Percentiles rank a stretch among this genome's conserved stretches.
These are phyloP conservation scores for Pholis gunnellus DNA, from an alignment of 2,113 vertebrate genomes.

Conservation along the genomic window DNA sequence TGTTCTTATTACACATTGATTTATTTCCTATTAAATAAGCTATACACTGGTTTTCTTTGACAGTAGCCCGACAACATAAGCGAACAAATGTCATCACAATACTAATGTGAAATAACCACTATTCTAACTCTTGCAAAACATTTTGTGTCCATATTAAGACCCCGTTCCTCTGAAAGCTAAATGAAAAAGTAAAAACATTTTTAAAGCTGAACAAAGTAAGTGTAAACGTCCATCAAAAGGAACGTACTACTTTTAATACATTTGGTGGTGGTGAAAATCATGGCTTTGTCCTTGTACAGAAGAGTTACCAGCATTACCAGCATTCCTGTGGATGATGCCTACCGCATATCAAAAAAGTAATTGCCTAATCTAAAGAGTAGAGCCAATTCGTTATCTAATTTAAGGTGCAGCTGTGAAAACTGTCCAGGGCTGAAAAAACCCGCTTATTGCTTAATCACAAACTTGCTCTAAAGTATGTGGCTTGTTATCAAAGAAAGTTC, in stretches of 20 bases:
- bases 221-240: not conserved
- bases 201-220: not conserved
- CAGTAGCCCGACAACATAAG: not conserved
- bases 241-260: not conserved
- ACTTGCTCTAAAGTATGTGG: not conserved
- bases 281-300: not conserved
- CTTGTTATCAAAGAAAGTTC: slow-evolving; percentile 29
- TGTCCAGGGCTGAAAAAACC: not conserved
- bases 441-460: slow-evolving; percentile 10
- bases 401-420: slow-evolving; percentile 2
- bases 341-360: not conserved
- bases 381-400: slow-evolving; percentile 35
- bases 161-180: not conserved
- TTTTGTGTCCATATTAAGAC: not conserved
- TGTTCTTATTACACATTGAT: not conserved
- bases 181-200: not conserved
- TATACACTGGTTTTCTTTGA: not conserved
- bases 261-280: not conserved
- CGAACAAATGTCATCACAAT: not conserved
- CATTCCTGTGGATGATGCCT: too few relatives aligned
- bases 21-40: not conserved
- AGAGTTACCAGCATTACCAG: not conserved
- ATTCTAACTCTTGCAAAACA: not conserved
- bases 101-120: not conserved
- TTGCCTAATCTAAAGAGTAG: slow-evolving; percentile 8